Conservation (phyloP, 1,140 invertebrate genomes). For the Sitobion miscanthi region DNA sequence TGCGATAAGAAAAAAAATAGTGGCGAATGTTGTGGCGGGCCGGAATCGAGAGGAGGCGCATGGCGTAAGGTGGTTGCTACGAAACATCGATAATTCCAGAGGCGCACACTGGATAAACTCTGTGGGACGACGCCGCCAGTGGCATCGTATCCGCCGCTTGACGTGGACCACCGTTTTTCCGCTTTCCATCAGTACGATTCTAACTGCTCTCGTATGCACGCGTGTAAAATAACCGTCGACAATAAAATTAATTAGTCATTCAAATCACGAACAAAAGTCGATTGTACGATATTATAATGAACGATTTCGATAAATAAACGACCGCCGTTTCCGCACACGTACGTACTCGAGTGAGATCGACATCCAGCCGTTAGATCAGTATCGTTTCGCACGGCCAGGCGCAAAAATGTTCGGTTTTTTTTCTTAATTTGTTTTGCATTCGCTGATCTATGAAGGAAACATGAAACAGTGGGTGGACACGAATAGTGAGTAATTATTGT, state of each 20-base stretch:
- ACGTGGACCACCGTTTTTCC: slow-evolving; percentile 25
- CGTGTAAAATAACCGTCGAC: not conserved
- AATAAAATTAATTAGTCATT: not conserved
- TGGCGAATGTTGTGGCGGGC: not conserved
- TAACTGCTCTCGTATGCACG: not conserved
- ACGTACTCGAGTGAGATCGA: not conserved
- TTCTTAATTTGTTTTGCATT: not conserved
- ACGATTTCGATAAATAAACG: not conserved
- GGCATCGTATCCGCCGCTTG: slow-evolving; percentile 33
- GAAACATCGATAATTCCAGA: slow-evolving; percentile 53
- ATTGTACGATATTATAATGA: not conserved
- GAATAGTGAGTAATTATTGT: not conserved
- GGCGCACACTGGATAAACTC: slow-evolving; percentile 45
- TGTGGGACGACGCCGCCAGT: slow-evolving; percentile 53
- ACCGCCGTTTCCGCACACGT: not conserved
- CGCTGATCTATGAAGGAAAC: not conserved
- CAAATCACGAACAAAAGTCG: not conserved
- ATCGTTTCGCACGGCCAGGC: not conserved
- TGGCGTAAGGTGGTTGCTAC: slow-evolving; percentile 43
- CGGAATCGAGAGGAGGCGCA: slow-evolving; percentile 10
- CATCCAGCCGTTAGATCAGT: not conserved
- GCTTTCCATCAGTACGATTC: not conserved
- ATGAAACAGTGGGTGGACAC: not conserved
- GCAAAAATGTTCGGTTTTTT: not conserved
- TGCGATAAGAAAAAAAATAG: not conserved